These are phyloP conservation scores for Denticeps clupeoides DNA, from an alignment of 2,797 vertebrate species.

Conservation along the genomic window DNA sequence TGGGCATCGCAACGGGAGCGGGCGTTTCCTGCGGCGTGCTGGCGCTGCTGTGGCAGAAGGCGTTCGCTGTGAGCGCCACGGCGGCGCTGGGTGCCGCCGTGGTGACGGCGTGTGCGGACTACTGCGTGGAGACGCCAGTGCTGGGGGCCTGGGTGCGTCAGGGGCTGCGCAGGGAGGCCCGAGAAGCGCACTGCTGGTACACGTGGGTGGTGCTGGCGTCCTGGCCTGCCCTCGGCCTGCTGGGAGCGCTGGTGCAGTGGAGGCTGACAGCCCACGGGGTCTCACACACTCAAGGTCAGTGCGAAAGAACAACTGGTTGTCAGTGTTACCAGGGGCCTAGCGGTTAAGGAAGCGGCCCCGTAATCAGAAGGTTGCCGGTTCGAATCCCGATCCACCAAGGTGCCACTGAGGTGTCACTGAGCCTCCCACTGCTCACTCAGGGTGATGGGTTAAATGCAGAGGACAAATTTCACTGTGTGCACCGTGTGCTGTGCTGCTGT, in stretches of 20 bases:
- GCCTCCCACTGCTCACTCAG: no score
- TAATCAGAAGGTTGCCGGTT: no score
- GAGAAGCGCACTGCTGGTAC: no score
- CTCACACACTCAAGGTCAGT: slow-evolving; percentile 64
- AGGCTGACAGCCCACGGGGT: slow-evolving; percentile 62
- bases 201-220: slow-evolving; percentile 67
- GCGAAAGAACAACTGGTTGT: background rate
- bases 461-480: no score
- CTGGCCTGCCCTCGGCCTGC: slow-evolving; percentile 58
- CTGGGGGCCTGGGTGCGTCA: slow-evolving; percentile 57
- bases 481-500: no score
- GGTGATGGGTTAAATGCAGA: no score
- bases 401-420: no score
- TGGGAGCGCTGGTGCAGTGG: slow-evolving; percentile 71
- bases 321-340: no score
- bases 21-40: slow-evolving; percentile 57
- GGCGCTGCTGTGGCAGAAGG: slow-evolving; percentile 70
- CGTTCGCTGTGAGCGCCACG: slow-evolving; percentile 65
- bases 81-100: slow-evolving; percentile 60
- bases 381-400: no score
- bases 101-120: slow-evolving; percentile 63
- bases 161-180: slow-evolving; percentile 41
- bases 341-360: no score
- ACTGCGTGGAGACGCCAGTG: slow-evolving; percentile 57
- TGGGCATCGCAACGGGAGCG: slow-evolving; percentile 47